Conservation (phyloP, 1,140 invertebrate genomes). For the Aphaenogaster ashmeadi region DNA sequence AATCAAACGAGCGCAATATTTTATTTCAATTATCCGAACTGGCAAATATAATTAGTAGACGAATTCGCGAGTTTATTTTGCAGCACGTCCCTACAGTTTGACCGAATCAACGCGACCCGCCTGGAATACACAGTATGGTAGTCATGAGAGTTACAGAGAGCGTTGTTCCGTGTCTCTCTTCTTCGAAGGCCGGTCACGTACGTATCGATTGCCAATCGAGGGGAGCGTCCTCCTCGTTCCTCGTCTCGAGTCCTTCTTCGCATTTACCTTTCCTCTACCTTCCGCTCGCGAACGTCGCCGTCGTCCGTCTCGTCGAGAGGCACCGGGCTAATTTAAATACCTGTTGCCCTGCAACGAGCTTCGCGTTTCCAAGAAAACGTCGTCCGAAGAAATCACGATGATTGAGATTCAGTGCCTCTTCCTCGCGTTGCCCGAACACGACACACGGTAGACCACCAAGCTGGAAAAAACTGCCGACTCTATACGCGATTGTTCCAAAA, state of each 20-base stretch:
- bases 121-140: conserved; percentile 40
- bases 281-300: conserved; percentile 1
- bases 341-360: conserved; percentile 71
- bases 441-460: no score
- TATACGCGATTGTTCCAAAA: not conserved
- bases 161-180: conserved; percentile 28
- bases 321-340: conserved; percentile 74
- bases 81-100: conserved; percentile 42
- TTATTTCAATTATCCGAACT: conserved; percentile 44
- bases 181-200: conserved; percentile 72
- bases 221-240: conserved; percentile 5
- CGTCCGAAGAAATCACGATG: conserved; percentile 15
- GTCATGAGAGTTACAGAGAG: not conserved
- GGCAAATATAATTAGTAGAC: conserved; percentile 45
- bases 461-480: not conserved
- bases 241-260: conserved; percentile 40
- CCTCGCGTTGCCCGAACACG: not conserved
- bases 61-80: conserved; percentile 37
- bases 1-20: conserved; percentile 24
- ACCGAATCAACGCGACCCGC: conserved; percentile 34
- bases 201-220: conserved; percentile 64
- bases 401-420: conserved; percentile 21
- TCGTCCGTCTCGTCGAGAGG: conserved; percentile 64
- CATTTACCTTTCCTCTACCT: conserved; percentile 28
- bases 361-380: not conserved